Conservation (phyloP, 2,113 vertebrate species). For the Anoura caudifer region DNA sequence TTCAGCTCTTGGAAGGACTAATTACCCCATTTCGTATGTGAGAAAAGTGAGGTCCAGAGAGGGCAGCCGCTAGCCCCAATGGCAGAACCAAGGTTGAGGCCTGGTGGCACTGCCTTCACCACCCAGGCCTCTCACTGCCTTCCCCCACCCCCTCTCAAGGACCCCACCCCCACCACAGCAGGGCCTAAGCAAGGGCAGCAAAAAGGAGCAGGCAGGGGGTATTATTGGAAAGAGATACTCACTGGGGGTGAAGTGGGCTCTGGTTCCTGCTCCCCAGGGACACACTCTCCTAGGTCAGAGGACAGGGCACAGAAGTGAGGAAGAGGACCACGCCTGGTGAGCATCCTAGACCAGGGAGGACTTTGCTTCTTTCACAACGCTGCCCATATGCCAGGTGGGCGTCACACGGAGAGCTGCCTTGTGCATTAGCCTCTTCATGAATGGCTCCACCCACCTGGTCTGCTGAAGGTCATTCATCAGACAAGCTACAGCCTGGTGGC, state of each 20-base stretch:
- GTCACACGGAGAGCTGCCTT: rapidly evolving
- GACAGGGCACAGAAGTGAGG: conserved; percentile 4
- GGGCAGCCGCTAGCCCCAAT: neutral
- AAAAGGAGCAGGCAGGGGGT: rapidly evolving
- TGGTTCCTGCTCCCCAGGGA: conserved; percentile 79
- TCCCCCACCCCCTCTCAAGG: too few species aligned
- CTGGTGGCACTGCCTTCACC: neutral
- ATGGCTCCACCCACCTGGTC: rapidly evolving
- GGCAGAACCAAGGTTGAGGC: neutral
- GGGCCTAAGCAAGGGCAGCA: neutral
- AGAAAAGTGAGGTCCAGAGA: neutral
- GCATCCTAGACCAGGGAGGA: neutral
- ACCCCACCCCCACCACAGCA: neutral
- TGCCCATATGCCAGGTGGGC: neutral
- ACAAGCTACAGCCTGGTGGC: neutral
- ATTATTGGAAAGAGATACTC: conserved; percentile 16
- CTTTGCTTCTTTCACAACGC: neutral
- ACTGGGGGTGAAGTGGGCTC: conserved; percentile 15
- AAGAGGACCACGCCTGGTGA: neutral
- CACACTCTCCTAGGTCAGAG: conserved; percentile 84
- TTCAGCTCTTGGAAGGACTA: neutral
- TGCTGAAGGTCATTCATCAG: neutral
- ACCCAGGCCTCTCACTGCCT: neutral
- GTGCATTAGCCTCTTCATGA: neutral
- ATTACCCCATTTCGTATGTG: neutral